phyloP scores from a whole-genome alignment of 2,888 invertebrate species.

The Incurvaria masculella region DNA sequence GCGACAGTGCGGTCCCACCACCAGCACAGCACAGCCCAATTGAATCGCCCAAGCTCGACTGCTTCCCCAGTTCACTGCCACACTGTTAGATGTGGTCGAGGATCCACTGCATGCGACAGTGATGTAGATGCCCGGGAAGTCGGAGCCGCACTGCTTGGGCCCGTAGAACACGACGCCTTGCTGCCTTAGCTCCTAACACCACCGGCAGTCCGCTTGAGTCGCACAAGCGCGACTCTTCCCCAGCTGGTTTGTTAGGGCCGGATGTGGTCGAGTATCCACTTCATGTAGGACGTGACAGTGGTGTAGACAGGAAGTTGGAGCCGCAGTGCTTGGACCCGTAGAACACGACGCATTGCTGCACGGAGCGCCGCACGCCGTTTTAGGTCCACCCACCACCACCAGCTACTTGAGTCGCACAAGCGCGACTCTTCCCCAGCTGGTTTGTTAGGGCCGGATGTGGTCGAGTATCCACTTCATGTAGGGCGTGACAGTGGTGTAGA shows the following conservation, averaged over 20 bases:
- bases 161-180: constrained; percentile 23
- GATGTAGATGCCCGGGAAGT: constrained; percentile 38
- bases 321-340: constrained; percentile 22
- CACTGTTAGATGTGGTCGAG: too few relatives aligned
- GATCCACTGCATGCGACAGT: too few relatives aligned
- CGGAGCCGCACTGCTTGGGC: constrained; percentile 22
- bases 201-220: constrained; percentile 66
- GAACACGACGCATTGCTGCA: constrained; percentile 23
- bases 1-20: too few relatives aligned
- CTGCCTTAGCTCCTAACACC: constrained; percentile 21
- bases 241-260: too few relatives aligned
- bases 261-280: constrained; percentile 31
- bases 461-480: constrained; percentile 35
- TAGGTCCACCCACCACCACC: constrained; percentile 30
- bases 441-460: too few relatives aligned
- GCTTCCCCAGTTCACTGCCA: too few relatives aligned
- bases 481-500: too few relatives aligned
- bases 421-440: constrained; percentile 60
- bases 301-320: constrained; percentile 30
- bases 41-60: too few relatives aligned
- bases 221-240: constrained; percentile 58
- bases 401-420: constrained; percentile 66
- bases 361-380: too few relatives aligned
- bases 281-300: constrained; percentile 29
- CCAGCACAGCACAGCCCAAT: too few relatives aligned